A percentile compares a stretch with the other conserved stretches of the same genome.
phyloP scores from a whole-genome alignment of 2,113 vertebrate genomes.

The Proteles cristata region DNA sequence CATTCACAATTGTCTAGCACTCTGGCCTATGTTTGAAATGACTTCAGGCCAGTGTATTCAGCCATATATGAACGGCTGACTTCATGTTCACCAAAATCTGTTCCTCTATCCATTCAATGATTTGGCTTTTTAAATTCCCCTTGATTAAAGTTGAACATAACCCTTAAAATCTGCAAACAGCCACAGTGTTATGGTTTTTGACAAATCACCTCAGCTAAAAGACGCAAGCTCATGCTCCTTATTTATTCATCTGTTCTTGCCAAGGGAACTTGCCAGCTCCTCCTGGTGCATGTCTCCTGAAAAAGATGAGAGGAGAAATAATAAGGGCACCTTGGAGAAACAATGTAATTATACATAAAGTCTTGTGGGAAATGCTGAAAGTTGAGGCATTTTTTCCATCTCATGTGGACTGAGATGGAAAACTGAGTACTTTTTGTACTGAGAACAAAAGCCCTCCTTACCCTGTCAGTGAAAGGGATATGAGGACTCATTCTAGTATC shows the following conservation, averaged over 20 bases:
- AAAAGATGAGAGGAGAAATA: conserved; percentile 69
- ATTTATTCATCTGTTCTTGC: conserved; percentile 73
- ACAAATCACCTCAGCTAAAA: conserved; percentile 69
- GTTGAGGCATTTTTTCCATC: conserved; percentile 61
- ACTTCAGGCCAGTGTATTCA: neutral
- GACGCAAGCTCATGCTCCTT: conserved; percentile 69
- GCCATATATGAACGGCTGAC: neutral
- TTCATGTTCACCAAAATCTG: conserved; percentile 45
- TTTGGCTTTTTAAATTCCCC: conserved; percentile 43
- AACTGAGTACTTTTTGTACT: neutral
- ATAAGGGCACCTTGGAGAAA: conserved; percentile 79
- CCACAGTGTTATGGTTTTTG: conserved; percentile 56
- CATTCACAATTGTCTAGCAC: conserved; percentile 18
- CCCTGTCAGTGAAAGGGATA: neutral
- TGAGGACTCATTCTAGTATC: neutral
- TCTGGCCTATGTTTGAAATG: conserved; percentile 4
- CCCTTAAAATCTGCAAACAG: conserved; percentile 41
- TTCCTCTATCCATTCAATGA: neutral
- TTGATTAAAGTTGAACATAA: conserved; percentile 49
- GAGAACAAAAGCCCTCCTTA: conserved; percentile 45
- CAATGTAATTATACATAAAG: conserved; percentile 58
- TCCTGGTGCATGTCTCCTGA: conserved; percentile 55
- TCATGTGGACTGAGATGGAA: conserved; percentile 35
- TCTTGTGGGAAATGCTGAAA: conserved; percentile 40
- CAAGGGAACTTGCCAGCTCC: conserved; percentile 62